Base-by-base conservation (phyloP, 2,113 vertebrate genomes). In the Pachypanchax playfairii region DNA sequence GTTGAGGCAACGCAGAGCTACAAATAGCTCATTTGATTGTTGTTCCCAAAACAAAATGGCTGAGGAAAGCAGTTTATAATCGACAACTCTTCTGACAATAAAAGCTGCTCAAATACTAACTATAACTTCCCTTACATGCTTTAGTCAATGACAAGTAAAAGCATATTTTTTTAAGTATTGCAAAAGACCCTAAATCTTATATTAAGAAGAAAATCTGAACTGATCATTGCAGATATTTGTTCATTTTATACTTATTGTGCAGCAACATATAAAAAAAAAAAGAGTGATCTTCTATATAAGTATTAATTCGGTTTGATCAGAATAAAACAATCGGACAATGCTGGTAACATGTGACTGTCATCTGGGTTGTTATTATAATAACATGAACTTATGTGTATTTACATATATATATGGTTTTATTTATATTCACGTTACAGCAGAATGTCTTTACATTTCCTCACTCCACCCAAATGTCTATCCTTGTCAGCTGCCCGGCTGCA, bases 1-100 rank as follows among this genome's bases (percentile, higher is more conserved):
- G 68, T 69, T 67, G 47, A 65, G 47, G 64, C 77, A 72, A 75
- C 54, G 82, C 64, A 56, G 71, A 52, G 52, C 70, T 75, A 86
- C 75, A 84, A 87, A 85, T 64, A 78, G 79, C 65, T 72, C 39
- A 24, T 53, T 35, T 77, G 66, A 80, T 74, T 86, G 83, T 86
- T 87, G 77, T 81, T 78, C 61, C 68, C 65, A 43, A 63, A 41
- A 63, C 54, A 69, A 74, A 89, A 88, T 24, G 79, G 83, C 85
- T 85, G 81, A 88, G 72, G 56, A 73, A 74, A 73, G 84, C 79
- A 75, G 62, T 85, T 85, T 82, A 77, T 69, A 52, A 67, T 47
- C 36, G 82, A 56, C 58, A 67, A 64, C 31, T 36, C 33, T 46
- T 70, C 47, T 46, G 62, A 87, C 83, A 84, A 82, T 51, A 54